These are phyloP conservation scores for Lycaena phlaeas DNA, from an alignment of 2,888 invertebrate genomes.

Conservation along the genomic window DNA sequence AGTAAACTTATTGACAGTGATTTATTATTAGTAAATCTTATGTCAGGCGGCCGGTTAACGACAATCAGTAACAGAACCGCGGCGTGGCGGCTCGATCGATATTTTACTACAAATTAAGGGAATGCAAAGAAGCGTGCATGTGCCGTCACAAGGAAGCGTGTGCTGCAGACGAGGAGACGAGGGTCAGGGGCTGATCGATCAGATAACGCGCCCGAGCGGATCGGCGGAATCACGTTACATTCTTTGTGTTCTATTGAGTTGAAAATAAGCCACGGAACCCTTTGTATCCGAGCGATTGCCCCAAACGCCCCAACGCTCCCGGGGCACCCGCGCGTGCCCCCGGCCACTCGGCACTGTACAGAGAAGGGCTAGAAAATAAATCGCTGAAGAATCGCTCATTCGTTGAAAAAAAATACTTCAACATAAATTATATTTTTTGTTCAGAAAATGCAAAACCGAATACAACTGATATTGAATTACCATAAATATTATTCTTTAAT, in stretches of 20 bases:
- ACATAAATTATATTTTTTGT: too few relatives aligned
- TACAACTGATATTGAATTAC: too few relatives aligned
- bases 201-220: background rate
- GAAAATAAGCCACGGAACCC: constrained; percentile 22
- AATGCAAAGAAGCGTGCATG: background rate
- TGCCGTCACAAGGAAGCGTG: background rate
- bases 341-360: background rate
- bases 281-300: constrained; percentile 21
- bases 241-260: constrained; percentile 28
- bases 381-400: too few relatives aligned
- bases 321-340: background rate
- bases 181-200: background rate
- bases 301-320: too few relatives aligned
- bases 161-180: background rate
- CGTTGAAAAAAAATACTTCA: too few relatives aligned
- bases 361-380: too few relatives aligned
- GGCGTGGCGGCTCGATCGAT: background rate
- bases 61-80: too few relatives aligned
- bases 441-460: too few relatives aligned
- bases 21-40: too few relatives aligned
- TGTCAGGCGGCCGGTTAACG: too few relatives aligned
- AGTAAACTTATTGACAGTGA: too few relatives aligned
- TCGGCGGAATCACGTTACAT: constrained; percentile 25
- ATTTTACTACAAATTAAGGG: background rate
- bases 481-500: too few relatives aligned